Evolutionary conservation across 2,888 invertebrate species (phyloP).

Genomic region (Hyppa rectilinea): DNA sequence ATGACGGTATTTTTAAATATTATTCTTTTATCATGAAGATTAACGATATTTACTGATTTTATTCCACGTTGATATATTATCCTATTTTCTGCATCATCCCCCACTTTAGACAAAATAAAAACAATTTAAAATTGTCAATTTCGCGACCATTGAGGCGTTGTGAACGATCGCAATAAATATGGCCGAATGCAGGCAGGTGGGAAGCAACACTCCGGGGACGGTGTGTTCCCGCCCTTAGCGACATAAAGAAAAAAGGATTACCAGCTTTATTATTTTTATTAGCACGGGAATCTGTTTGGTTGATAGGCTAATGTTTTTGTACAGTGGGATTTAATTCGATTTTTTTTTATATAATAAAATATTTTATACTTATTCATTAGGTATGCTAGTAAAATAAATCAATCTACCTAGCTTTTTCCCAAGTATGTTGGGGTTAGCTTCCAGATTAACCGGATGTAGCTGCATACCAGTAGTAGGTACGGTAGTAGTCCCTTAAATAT

Average conservation of each 20-base stretch:
- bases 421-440: too few species aligned
- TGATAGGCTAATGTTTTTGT: slow-evolving; percentile 67
- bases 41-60: slow-evolving; percentile 12
- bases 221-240: slow-evolving; percentile 81
- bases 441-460: too few species aligned
- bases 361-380: too few species aligned
- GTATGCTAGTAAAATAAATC: too few species aligned
- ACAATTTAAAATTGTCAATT: slow-evolving; percentile 76
- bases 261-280: slow-evolving; percentile 87
- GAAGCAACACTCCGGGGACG: slow-evolving; percentile 78
- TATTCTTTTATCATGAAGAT: too few species aligned
- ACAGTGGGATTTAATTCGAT: slow-evolving; percentile 63
- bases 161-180: slow-evolving; percentile 84
- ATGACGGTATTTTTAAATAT: too few species aligned
- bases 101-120: slow-evolving; percentile 59
- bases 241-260: slow-evolving; percentile 85
- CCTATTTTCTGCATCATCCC: slow-evolving; percentile 45
- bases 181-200: slow-evolving; percentile 80
- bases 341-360: background rate
- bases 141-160: slow-evolving; percentile 78
- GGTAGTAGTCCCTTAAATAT: too few species aligned
- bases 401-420: too few species aligned
- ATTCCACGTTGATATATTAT: slow-evolving; percentile 38
- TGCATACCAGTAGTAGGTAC: too few species aligned
- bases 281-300: slow-evolving; percentile 76